These are phyloP conservation scores for Salpingus planirostris DNA, from an alignment of 2,888 invertebrate species.

Conservation along the genomic window DNA sequence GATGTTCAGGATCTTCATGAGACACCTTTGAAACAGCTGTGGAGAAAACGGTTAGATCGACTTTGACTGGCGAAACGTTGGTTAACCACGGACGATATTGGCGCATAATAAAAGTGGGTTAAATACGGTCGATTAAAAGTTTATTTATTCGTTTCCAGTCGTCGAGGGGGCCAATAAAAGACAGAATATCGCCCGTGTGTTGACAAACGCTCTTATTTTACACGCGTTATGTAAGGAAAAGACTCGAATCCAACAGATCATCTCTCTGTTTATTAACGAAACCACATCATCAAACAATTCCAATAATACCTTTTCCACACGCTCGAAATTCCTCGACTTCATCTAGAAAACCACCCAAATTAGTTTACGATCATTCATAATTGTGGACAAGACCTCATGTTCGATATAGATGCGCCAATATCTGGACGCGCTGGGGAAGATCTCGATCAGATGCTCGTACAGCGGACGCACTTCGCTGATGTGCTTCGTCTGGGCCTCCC, in stretches of 20 bases:
- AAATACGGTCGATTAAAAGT: constrained; percentile 17
- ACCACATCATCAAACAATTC: constrained; percentile 10
- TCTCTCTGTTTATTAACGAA: constrained; percentile 1
- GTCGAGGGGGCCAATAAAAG: constrained; percentile 16
- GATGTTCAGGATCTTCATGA: constrained; percentile 97
- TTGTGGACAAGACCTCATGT: constrained; percentile 70
- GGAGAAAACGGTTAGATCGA: constrained; percentile 33
- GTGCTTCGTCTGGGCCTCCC: constrained; percentile 83
- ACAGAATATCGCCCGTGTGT: constrained; percentile 22
- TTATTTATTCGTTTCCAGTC: constrained; percentile 14
- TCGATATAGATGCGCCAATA: constrained; percentile 99
- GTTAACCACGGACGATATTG: constrained; percentile 22
- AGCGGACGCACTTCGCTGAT: constrained; percentile 84
- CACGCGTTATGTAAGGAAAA: no score
- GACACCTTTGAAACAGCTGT: constrained; percentile 93
- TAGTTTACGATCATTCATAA: constrained; percentile 5
- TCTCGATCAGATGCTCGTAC: constrained; percentile 88
- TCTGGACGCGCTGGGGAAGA: constrained; percentile 93
- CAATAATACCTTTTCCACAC: constrained; percentile 97
- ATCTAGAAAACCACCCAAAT: constrained; percentile 54
- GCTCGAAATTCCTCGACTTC: constrained; percentile 94
- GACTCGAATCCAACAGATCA: background rate
- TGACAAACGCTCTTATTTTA: constrained; percentile 33
- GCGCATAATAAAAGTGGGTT: constrained; percentile 23
- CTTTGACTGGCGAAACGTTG: no score